Evolutionary conservation across 1,140 invertebrate species (phyloP).

Genomic region (Akabosia matsudoensis): DNA sequence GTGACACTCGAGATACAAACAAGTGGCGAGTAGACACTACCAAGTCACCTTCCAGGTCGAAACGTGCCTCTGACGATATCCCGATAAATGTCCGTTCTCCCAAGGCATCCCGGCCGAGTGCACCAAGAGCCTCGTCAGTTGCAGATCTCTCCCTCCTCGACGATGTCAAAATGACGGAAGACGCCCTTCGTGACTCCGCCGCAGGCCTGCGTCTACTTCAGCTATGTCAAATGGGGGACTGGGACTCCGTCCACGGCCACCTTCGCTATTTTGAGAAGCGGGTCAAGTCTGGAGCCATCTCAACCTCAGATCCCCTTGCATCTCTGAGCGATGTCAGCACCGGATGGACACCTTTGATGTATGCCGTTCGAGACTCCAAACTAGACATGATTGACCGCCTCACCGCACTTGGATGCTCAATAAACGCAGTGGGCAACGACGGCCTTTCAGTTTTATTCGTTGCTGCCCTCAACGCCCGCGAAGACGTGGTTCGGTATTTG

Average conservation of each 20-base stretch:
- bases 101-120: slow-evolving; percentile 30
- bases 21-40: slow-evolving; percentile 51
- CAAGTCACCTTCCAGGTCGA: no score
- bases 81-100: slow-evolving; percentile 53
- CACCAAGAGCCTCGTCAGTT: background rate
- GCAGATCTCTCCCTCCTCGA: background rate
- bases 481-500: slow-evolving; percentile 89
- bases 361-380: slow-evolving; percentile 88
- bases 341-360: slow-evolving; percentile 91
- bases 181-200: background rate
- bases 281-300: background rate
- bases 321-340: slow-evolving; percentile 52
- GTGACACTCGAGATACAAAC: slow-evolving; percentile 30
- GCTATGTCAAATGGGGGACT: background rate
- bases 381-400: slow-evolving; percentile 82
- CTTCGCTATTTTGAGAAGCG: background rate
- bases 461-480: slow-evolving; percentile 85
- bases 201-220: background rate
- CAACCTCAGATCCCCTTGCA: background rate
- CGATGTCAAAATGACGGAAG: background rate
- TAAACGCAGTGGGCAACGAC: slow-evolving; percentile 67
- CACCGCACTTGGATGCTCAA: slow-evolving; percentile 85
- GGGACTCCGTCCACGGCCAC: background rate
- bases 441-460: slow-evolving; percentile 83
- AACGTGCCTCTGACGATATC: background rate